These are phyloP conservation scores for Erebia aethiops DNA, from an alignment of 2,888 invertebrate species.

Conservation along the genomic window DNA sequence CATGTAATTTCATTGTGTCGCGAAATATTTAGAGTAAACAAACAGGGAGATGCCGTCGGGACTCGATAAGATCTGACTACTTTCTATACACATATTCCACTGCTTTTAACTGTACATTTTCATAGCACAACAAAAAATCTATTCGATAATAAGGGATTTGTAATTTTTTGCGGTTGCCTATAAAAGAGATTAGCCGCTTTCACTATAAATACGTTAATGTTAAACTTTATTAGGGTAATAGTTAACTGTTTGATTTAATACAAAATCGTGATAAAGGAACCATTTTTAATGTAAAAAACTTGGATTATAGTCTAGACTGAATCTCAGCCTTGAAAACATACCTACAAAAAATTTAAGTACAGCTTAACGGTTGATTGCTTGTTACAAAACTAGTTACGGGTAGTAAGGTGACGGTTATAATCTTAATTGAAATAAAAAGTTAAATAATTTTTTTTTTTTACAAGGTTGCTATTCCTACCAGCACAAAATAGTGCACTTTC, in stretches of 20 bases:
- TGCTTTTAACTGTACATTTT: constrained; percentile 66
- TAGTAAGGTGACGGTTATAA: background rate
- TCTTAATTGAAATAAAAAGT: too few species aligned
- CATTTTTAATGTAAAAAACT: constrained; percentile 5
- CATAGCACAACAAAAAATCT: constrained; percentile 61
- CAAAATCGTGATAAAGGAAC: background rate
- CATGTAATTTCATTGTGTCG: constrained; percentile 82
- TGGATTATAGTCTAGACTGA: constrained; percentile 15
- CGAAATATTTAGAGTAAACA: constrained; percentile 82
- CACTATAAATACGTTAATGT: constrained; percentile 45
- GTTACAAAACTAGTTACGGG: background rate
- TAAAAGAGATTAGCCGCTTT: constrained; percentile 69
- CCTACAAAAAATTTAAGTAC: constrained; percentile 4
- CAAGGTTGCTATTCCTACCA: background rate
- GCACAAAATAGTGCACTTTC: background rate
- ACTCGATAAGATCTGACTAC: constrained; percentile 72
- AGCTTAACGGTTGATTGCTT: constrained; percentile 3
- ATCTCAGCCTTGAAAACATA: constrained; percentile 6
- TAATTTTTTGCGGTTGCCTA: constrained; percentile 63
- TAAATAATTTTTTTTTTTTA: background rate
- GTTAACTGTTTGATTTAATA: background rate
- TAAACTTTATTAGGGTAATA: constrained; percentile 26
- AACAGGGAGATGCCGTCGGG: constrained; percentile 66
- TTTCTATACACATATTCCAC: constrained; percentile 59
- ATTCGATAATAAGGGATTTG: constrained; percentile 70